Evolutionary conservation across 2,797 vertebrate species (phyloP).

Genomic region (Pampus argenteus): DNA sequence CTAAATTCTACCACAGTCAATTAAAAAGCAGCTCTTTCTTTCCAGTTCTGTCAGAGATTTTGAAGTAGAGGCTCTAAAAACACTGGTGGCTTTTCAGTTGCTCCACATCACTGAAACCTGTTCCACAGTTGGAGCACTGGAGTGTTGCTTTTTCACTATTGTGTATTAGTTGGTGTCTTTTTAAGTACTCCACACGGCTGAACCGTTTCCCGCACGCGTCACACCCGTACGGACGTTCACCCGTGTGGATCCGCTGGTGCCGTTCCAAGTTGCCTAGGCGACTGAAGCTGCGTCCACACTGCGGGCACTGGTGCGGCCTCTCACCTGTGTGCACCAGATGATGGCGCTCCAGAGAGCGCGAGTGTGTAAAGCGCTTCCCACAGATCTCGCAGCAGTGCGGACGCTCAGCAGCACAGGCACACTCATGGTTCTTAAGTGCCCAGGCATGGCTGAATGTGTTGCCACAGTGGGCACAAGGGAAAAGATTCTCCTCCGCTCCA

Average conservation of each 20-base stretch:
- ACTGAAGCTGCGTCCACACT: conserved; percentile 95
- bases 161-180: conserved; percentile 88
- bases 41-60: conserved; percentile 3
- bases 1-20: conserved; percentile 42
- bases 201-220: conserved; percentile 94
- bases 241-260: conserved; percentile 94
- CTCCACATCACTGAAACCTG: conserved; percentile 80
- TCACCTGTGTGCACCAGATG: conserved; percentile 96
- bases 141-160: conserved; percentile 76
- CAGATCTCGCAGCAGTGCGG: conserved; percentile 95
- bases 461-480: conserved; percentile 91
- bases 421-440: conserved; percentile 94
- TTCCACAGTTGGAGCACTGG: conserved; percentile 82
- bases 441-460: conserved; percentile 94
- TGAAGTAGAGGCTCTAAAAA: conserved; percentile 55
- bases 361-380: conserved; percentile 95
- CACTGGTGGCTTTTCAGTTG: conserved; percentile 85
- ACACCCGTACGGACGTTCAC: conserved; percentile 93
- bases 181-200: conserved; percentile 88
- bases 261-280: conserved; percentile 95
- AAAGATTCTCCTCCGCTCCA: conserved; percentile 89
- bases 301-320: conserved; percentile 92
- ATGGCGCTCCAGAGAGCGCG: conserved; percentile 95
- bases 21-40: conserved; percentile 7
- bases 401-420: conserved; percentile 92